Conservation (phyloP, 2,888 invertebrate species). For the Eustalomyia histrio region DNA sequence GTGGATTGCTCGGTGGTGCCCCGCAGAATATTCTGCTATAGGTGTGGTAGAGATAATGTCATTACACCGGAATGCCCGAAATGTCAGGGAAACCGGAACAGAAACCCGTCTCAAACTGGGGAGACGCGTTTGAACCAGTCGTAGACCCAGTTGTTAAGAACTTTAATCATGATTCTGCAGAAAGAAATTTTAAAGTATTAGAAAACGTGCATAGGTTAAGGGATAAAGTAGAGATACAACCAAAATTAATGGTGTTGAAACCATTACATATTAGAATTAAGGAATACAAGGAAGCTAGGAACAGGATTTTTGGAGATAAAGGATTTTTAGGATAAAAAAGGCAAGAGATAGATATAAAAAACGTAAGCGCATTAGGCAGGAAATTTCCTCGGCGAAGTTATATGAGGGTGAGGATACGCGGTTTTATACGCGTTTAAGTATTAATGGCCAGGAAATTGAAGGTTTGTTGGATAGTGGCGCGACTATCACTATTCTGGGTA, state of each 20-base stretch:
- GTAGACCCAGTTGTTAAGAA: background rate
- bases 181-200: no score
- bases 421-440: background rate
- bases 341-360: background rate
- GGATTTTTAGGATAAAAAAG: background rate
- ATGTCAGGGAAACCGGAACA: constrained; percentile 16
- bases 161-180: no score
- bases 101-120: background rate
- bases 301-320: background rate
- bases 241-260: no score
- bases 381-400: background rate
- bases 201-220: no score
- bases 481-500: constrained; percentile 14
- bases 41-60: background rate
- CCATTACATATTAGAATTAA: background rate
- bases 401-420: constrained; percentile 20
- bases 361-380: background rate
- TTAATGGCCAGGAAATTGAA: background rate
- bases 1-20: no score
- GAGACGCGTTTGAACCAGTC: background rate
- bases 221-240: no score
- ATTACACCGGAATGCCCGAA: background rate
- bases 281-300: background rate
- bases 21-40: background rate
- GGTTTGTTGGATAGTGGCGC: background rate